phyloP scores from a whole-genome alignment of 2,113 vertebrate genomes.

The Bufo bufo region DNA sequence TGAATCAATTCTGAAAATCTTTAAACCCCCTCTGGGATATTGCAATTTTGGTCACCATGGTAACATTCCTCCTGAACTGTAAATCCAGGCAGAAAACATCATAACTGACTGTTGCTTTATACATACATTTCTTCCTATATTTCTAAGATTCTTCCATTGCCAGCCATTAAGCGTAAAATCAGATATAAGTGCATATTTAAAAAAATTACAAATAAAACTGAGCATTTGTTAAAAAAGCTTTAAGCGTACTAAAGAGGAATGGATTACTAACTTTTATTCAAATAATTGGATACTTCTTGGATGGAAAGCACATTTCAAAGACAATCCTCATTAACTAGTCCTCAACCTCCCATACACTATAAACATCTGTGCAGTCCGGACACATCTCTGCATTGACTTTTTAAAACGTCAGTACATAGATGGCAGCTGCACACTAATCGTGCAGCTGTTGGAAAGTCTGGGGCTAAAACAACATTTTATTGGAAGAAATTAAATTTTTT shows the following conservation, averaged over 20 bases:
- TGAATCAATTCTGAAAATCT: conserved; percentile 44
- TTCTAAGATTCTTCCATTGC: not conserved
- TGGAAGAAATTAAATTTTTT: too few species aligned
- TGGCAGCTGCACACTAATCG: too few species aligned
- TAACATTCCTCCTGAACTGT: conserved; percentile 11
- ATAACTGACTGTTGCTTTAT: not conserved
- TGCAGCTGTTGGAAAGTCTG: too few species aligned
- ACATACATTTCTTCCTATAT: too few species aligned
- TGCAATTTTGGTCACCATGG: conserved; percentile 28
- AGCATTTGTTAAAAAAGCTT: not conserved
- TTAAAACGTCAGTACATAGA: too few species aligned
- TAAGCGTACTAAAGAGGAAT: not conserved
- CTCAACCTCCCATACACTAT: not conserved
- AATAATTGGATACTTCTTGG: not conserved
- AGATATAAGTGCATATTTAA: not conserved
- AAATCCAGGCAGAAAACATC: not conserved
- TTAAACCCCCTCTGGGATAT: conserved; percentile 28
- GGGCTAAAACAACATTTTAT: too few species aligned
- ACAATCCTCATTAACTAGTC: not conserved
- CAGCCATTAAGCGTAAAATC: not conserved
- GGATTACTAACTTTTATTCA: conserved; percentile 1
- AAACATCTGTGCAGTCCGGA: too few species aligned
- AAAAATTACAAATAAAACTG: conserved; percentile 6
- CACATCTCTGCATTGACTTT: too few species aligned
- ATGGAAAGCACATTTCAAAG: not conserved